Conservation (phyloP, 2,797 vertebrate species). For the Tapera naevia region DNA sequence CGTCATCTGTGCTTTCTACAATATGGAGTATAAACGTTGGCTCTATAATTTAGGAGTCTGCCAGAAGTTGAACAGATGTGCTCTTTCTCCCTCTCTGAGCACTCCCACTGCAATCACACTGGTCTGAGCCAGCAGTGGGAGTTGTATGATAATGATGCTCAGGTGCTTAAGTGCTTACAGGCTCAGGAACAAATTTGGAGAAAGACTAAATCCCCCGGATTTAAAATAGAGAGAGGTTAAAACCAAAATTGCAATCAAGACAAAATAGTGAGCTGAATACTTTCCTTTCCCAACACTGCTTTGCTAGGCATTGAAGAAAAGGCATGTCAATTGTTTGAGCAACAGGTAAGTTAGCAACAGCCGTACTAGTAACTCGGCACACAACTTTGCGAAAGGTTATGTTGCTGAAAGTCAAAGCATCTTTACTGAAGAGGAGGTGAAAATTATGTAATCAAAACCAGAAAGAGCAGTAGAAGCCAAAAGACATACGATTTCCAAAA, state of each 20-base stretch:
- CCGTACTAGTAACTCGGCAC: rapidly evolving
- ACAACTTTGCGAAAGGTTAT: background rate
- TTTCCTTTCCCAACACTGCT: background rate
- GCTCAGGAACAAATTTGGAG: background rate
- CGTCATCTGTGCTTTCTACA: background rate
- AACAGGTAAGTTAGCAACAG: background rate
- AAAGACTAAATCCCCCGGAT: background rate
- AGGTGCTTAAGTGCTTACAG: background rate
- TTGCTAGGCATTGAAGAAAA: background rate
- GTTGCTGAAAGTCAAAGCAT: background rate
- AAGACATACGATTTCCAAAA: background rate
- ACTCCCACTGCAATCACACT: background rate
- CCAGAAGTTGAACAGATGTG: background rate
- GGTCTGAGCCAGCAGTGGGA: background rate
- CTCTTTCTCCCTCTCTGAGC: background rate
- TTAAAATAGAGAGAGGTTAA: background rate
- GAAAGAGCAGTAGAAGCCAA: background rate
- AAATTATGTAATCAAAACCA: background rate
- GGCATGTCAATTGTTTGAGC: rapidly evolving
- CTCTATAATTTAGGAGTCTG: background rate
- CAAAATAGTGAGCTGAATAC: background rate
- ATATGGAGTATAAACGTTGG: background rate
- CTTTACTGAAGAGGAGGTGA: background rate
- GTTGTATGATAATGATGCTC: background rate
- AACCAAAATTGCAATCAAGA: background rate